These are phyloP conservation scores for Podilymbus podiceps DNA, from an alignment of 2,113 vertebrate genomes.

Conservation along the genomic window DNA sequence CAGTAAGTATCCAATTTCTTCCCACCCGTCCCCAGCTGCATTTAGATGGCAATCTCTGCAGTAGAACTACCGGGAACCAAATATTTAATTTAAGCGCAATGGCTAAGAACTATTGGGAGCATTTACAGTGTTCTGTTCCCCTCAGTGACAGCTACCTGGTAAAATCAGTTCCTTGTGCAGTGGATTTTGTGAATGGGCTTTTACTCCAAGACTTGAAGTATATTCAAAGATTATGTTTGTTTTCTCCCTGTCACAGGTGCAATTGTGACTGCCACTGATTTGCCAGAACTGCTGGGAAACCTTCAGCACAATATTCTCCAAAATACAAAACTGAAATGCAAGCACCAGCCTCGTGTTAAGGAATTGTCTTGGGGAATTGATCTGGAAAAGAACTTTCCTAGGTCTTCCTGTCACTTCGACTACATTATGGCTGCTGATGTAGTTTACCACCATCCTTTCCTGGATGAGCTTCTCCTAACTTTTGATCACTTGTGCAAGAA, in stretches of 20 bases:
- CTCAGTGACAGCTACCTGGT: neutral
- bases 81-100: neutral
- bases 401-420: slow-evolving; percentile 79
- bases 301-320: slow-evolving; percentile 85
- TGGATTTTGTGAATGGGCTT: neutral
- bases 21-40: neutral
- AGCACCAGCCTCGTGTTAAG: slow-evolving; percentile 83
- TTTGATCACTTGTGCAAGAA: slow-evolving; percentile 89
- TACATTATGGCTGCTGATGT: slow-evolving; percentile 95
- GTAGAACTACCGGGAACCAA: neutral
- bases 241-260: slow-evolving; percentile 78
- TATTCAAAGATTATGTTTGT: neutral
- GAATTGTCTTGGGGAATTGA: slow-evolving; percentile 88
- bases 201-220: neutral
- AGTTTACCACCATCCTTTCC: slow-evolving; percentile 88
- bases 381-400: slow-evolving; percentile 85
- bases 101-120: neutral
- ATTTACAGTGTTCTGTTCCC: neutral
- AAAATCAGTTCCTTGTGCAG: neutral
- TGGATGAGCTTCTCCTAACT: slow-evolving; percentile 88
- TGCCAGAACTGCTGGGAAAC: slow-evolving; percentile 90
- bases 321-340: slow-evolving; percentile 86
- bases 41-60: neutral
- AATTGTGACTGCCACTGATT: slow-evolving; percentile 90
- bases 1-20: neutral